Conservation (phyloP, 1,140 invertebrate genomes). For the Ptiloglossa arizonensis region DNA sequence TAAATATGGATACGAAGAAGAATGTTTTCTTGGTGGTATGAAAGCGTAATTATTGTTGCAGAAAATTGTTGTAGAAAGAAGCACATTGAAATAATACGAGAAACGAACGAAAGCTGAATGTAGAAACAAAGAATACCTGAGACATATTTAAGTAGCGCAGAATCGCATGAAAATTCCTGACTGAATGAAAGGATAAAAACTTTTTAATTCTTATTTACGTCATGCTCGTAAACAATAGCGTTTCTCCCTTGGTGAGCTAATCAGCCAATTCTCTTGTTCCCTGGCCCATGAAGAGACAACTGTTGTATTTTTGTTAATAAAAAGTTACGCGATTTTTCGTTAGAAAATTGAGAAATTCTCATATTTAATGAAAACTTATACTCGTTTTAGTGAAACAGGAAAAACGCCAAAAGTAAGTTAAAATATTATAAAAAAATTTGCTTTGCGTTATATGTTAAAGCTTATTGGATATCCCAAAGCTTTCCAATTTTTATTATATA, state of each 20-base stretch:
- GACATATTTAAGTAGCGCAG: neutral
- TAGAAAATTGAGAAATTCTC: too few relatives aligned
- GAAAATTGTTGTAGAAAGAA: neutral
- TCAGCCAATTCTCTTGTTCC: neutral
- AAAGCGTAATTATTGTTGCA: neutral
- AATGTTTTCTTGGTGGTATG: neutral
- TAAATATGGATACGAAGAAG: too few relatives aligned
- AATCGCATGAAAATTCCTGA: neutral
- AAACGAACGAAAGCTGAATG: neutral
- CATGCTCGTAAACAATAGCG: neutral
- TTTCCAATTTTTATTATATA: too few relatives aligned
- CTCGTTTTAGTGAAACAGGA: too few relatives aligned
- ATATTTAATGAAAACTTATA: too few relatives aligned
- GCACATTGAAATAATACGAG: neutral
- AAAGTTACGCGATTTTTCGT: too few relatives aligned
- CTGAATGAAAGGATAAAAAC: slow-evolving; percentile 15
- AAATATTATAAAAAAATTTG: too few relatives aligned
- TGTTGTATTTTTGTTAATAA: too few relatives aligned
- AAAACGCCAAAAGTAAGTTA: too few relatives aligned
- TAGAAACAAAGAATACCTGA: neutral
- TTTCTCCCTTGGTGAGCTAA: neutral
- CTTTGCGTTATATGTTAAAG: too few relatives aligned
- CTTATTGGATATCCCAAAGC: too few relatives aligned
- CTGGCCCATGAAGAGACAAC: too few relatives aligned
- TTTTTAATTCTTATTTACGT: slow-evolving; percentile 9